A percentile compares a stretch with the other conserved stretches of the same genome.
Conservation (phyloP, 2,113 vertebrate genomes). For the Megaceryle maxima region DNA sequence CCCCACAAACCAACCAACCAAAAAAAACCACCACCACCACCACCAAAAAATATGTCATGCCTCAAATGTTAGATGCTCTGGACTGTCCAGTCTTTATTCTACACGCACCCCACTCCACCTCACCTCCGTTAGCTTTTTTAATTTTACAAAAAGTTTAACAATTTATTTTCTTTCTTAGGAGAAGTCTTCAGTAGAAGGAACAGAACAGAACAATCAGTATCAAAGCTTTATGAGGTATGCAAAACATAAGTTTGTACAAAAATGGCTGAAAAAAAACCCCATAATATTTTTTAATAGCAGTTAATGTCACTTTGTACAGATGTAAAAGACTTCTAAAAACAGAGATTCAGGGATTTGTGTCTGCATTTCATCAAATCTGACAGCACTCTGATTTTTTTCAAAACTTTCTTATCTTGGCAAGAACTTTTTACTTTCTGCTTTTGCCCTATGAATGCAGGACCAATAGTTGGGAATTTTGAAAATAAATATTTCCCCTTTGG, state of each 20-base stretch:
- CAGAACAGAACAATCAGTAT: not conserved
- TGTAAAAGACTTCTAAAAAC: fast-evolving
- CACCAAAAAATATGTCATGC: not conserved
- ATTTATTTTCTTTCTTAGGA: not conserved
- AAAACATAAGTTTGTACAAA: not conserved
- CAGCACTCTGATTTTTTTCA: not conserved
- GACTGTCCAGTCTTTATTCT: not conserved
- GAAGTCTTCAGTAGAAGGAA: not conserved
- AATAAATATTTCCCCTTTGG: not conserved
- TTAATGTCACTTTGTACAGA: not conserved
- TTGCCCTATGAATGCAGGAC: not conserved
- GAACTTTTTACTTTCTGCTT: not conserved
- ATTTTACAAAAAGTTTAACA: not conserved
- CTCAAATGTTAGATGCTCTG: not conserved
- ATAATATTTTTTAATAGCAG: not conserved
- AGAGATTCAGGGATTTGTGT: not conserved
- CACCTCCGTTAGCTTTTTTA: not conserved
- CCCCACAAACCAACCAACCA: too few species aligned
- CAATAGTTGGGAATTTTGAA: not conserved
- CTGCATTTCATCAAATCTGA: not conserved
- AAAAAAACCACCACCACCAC: too few species aligned
- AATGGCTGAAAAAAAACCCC: not conserved
- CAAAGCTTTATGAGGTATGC: not conserved
- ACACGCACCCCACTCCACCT: not conserved
- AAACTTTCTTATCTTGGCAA: not conserved